These are phyloP conservation scores for Amniataba percoides DNA, from an alignment of 2,797 vertebrate genomes.

Conservation along the genomic window DNA sequence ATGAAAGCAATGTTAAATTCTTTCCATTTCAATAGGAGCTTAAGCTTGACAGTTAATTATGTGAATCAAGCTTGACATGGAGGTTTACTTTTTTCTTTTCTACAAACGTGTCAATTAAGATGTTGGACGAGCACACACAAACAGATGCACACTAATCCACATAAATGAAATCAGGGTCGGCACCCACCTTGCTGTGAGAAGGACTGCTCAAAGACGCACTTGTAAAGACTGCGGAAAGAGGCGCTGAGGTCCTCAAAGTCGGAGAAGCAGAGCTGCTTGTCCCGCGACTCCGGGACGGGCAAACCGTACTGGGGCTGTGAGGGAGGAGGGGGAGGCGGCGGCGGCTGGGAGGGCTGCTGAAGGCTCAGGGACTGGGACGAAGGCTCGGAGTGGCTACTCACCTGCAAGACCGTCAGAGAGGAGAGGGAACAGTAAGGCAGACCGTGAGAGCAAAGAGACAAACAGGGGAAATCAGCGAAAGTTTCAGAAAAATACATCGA, in stretches of 20 bases:
- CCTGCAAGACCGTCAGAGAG: slow-evolving; percentile 72
- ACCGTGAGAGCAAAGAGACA: slow-evolving; percentile 10
- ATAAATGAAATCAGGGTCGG: slow-evolving; percentile 5
- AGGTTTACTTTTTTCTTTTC: slow-evolving; percentile 36
- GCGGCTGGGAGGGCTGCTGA: slow-evolving; percentile 77
- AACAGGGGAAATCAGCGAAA: not conserved
- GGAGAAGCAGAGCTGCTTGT: slow-evolving; percentile 88
- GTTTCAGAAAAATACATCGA: slow-evolving; percentile 20
- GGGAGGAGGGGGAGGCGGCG: slow-evolving; percentile 64
- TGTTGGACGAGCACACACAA: slow-evolving; percentile 29
- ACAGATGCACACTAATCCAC: slow-evolving; percentile 21
- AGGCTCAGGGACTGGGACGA: slow-evolving; percentile 87
- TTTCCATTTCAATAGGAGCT: slow-evolving; percentile 54
- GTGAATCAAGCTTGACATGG: slow-evolving; percentile 53
- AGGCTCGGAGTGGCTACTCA: slow-evolving; percentile 87
- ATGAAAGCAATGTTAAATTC: slow-evolving; percentile 66
- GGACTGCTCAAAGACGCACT: slow-evolving; percentile 91
- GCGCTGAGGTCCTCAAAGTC: slow-evolving; percentile 92
- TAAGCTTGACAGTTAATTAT: slow-evolving; percentile 79
- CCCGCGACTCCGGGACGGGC: slow-evolving; percentile 86
- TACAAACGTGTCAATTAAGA: slow-evolving; percentile 37
- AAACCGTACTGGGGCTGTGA: slow-evolving; percentile 85
- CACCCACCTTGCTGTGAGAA: slow-evolving; percentile 89
- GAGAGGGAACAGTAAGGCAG: slow-evolving; percentile 8
- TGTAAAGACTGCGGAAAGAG: slow-evolving; percentile 92